phyloP scores from a whole-genome alignment of 2,113 vertebrate genomes.

The Phalacrocorax pelagicus region DNA sequence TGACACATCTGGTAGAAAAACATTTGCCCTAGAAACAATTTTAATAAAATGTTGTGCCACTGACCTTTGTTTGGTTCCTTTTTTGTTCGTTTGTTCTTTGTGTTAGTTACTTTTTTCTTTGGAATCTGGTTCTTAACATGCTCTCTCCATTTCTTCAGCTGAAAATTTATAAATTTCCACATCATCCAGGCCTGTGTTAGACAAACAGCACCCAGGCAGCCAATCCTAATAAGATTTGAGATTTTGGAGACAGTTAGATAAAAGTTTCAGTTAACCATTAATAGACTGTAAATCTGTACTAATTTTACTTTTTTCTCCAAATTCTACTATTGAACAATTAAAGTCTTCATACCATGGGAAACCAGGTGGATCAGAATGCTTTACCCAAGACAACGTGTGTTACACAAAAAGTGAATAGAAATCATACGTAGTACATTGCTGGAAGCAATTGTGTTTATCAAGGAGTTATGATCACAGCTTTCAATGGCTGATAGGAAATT shows the following conservation, averaged over 20 bases:
- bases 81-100: slow-evolving; percentile 79
- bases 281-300: not conserved
- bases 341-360: not conserved
- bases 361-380: not conserved
- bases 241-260: not conserved
- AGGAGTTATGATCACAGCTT: not conserved
- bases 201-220: slow-evolving; percentile 82
- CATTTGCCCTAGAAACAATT: not conserved
- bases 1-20: not conserved
- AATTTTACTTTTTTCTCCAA: not conserved
- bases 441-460: not conserved
- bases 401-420: not conserved
- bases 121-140: slow-evolving; percentile 80
- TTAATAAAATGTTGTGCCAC: not conserved
- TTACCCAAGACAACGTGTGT: not conserved
- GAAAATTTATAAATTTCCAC: slow-evolving; percentile 89
- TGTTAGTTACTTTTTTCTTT: slow-evolving; percentile 76
- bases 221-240: slow-evolving; percentile 71
- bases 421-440: not conserved
- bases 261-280: not conserved
- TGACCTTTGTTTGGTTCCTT: slow-evolving; percentile 76
- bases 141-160: slow-evolving; percentile 86
- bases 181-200: slow-evolving; percentile 89
- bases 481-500: not conserved
- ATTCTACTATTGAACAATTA: not conserved